Evolutionary conservation across 2,888 invertebrate species (phyloP).

Genomic region (Muscina levida): DNA sequence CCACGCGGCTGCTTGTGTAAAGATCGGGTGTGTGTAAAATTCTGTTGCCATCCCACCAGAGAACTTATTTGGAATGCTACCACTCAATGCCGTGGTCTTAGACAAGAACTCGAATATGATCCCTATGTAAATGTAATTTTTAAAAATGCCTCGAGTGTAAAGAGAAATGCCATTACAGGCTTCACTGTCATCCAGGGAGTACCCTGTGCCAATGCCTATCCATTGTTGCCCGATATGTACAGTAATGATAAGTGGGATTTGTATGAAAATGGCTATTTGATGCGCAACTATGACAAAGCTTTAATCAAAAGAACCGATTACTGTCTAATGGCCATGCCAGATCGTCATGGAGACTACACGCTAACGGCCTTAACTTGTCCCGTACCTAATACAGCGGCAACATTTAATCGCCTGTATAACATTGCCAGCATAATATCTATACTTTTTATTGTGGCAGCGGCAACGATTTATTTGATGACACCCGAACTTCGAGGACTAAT

Average conservation of each 20-base stretch:
- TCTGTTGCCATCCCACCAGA: slow-evolving; percentile 67
- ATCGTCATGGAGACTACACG: slow-evolving; percentile 8
- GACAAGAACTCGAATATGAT: slow-evolving; percentile 35
- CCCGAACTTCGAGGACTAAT: slow-evolving; percentile 86
- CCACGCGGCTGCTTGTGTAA: slow-evolving; percentile 71
- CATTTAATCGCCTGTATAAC: neutral
- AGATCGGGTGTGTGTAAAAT: slow-evolving; percentile 69
- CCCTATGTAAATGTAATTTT: slow-evolving; percentile 22
- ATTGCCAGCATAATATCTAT: slow-evolving; percentile 85
- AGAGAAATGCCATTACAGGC: neutral
- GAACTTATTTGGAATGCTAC: neutral
- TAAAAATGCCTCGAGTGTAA: slow-evolving; percentile 1
- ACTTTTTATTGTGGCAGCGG: slow-evolving; percentile 85
- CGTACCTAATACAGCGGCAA: neutral
- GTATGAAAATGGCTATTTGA: slow-evolving; percentile 68
- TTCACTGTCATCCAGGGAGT: slow-evolving; percentile 43
- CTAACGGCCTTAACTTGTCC: slow-evolving; percentile 61
- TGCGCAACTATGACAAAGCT: neutral
- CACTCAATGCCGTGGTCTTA: neutral
- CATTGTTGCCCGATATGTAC: slow-evolving; percentile 68
- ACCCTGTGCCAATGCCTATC: slow-evolving; percentile 69
- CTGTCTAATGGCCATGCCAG: slow-evolving; percentile 46
- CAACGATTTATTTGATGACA: slow-evolving; percentile 85
- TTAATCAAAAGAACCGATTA: slow-evolving; percentile 52
- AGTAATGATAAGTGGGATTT: slow-evolving; percentile 70